phyloP scores from a whole-genome alignment of 2,888 invertebrate species.

The Urechis unicinctus region DNA sequence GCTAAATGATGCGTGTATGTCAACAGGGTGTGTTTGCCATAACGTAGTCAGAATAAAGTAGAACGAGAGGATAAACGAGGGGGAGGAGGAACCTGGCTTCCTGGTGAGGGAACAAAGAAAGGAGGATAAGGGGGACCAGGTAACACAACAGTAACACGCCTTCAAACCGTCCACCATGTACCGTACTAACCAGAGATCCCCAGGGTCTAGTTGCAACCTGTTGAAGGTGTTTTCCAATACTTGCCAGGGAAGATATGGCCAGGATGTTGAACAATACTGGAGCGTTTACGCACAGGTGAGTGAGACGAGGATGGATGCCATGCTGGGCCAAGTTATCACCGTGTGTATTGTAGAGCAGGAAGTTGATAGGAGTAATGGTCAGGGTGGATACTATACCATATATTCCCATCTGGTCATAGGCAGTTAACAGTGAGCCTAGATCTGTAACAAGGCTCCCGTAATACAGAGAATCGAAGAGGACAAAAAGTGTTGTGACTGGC shows the following conservation, averaged over 20 bases:
- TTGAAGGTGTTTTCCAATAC: too few relatives aligned
- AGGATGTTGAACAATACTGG: conserved; percentile 70
- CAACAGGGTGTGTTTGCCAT: conserved; percentile 17
- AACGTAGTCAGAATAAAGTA: conserved; percentile 14
- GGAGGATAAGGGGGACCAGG: conserved; percentile 64
- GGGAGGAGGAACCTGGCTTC: conserved; percentile 87
- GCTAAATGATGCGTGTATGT: too few relatives aligned
- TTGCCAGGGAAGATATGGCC: conserved; percentile 2
- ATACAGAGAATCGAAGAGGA: conserved; percentile 16
- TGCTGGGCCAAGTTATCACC: conserved; percentile 71
- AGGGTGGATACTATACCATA: conserved; percentile 10
- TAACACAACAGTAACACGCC: neutral
- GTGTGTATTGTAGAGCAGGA: conserved; percentile 74
- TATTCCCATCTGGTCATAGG: too few relatives aligned
- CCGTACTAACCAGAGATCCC: too few relatives aligned
- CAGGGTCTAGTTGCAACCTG: too few relatives aligned
- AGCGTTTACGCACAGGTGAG: conserved; percentile 73
- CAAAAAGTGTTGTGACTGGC: neutral
- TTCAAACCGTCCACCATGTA: neutral
- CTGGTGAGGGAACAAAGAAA: conserved; percentile 85
- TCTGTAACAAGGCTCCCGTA: conserved; percentile 6
- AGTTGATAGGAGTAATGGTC: conserved; percentile 84
- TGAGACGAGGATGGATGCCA: conserved; percentile 75
- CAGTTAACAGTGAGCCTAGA: too few relatives aligned
- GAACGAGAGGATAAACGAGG: conserved; percentile 61